Conservation (phyloP, 2,888 invertebrate genomes). For the Xanthia togata region DNA sequence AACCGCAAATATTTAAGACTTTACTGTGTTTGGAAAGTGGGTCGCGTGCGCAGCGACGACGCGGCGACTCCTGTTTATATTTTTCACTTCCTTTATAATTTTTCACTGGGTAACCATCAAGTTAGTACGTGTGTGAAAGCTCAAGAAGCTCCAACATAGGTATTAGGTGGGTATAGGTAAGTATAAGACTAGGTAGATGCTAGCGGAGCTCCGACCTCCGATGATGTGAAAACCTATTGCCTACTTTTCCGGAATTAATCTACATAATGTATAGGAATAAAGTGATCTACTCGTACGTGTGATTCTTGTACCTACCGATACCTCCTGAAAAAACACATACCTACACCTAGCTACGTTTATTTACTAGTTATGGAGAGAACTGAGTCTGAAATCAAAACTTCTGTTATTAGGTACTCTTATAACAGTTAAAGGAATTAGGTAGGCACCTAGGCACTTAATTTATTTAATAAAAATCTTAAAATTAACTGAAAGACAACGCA, state of each 20-base stretch:
- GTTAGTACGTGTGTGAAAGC: constrained; percentile 50
- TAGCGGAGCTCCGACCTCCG: background rate
- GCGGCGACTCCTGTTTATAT: constrained; percentile 31
- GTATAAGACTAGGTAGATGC: background rate
- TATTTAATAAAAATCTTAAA: no score
- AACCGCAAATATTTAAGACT: constrained; percentile 54
- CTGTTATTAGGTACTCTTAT: background rate
- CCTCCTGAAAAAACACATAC: background rate
- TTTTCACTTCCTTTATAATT: constrained; percentile 51
- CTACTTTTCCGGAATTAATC: background rate
- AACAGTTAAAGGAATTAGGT: background rate
- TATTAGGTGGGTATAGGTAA: background rate
- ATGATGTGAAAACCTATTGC: constrained; percentile 7
- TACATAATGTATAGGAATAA: background rate
- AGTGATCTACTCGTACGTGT: background rate
- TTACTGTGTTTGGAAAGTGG: constrained; percentile 51
- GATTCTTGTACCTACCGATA: background rate
- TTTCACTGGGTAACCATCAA: constrained; percentile 39
- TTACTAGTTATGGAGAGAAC: background rate
- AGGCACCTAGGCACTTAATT: background rate
- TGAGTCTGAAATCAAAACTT: background rate
- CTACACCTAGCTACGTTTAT: background rate
- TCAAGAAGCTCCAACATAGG: constrained; percentile 10
- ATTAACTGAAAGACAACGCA: no score
- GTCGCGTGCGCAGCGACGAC: constrained; percentile 52